Conservation (phyloP, 1,140 invertebrate genomes). For the Maconellicoccus hirsutus region DNA sequence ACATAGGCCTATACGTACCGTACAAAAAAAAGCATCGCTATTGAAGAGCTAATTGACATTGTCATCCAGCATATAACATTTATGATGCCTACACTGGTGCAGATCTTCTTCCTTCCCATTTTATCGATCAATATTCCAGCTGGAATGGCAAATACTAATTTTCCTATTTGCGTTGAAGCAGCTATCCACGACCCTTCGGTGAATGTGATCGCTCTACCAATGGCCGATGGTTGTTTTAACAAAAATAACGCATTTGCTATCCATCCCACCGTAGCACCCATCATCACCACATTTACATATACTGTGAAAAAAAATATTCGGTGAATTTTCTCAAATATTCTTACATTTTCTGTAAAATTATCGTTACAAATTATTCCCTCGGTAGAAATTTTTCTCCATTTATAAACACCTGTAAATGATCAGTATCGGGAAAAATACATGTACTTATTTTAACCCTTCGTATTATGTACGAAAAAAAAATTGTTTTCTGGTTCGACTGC, state of each 20-base stretch:
- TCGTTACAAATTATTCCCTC: no score
- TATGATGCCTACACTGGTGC: background rate
- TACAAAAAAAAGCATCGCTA: background rate
- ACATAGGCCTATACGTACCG: background rate
- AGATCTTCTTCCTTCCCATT: background rate
- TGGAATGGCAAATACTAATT: background rate
- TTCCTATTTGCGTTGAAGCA: background rate
- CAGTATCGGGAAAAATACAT: no score
- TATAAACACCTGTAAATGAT: no score
- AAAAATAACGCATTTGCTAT: background rate
- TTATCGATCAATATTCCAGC: background rate
- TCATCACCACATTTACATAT: background rate
- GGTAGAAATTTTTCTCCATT: no score
- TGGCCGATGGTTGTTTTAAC: background rate
- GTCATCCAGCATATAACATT: background rate
- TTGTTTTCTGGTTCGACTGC: background rate
- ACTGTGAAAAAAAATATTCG: background rate
- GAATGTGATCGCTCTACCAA: background rate
- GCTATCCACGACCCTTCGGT: background rate
- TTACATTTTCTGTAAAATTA: no score
- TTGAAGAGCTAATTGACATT: background rate
- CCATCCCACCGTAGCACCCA: background rate
- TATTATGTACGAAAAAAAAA: no score
- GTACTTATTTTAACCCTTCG: no score
- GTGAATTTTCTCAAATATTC: no score